Evolutionary conservation across 2,888 invertebrate species (phyloP).

Genomic region (Tiphia femorata): DNA sequence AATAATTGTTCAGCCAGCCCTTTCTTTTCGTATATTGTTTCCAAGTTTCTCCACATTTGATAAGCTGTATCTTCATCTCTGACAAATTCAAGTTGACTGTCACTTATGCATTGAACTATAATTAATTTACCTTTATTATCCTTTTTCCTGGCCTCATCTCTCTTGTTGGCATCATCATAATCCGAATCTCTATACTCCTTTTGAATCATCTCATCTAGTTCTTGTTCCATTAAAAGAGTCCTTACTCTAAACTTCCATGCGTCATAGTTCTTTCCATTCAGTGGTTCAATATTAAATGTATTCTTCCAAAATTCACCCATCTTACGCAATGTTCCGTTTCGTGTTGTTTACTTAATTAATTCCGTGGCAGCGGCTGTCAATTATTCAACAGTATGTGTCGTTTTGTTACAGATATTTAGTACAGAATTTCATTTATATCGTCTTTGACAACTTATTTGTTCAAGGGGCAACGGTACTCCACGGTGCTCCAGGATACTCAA

Average conservation of each 20-base stretch:
- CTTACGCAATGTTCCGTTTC: too few species aligned
- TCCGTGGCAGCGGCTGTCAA: too few species aligned
- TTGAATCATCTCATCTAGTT: constrained; percentile 28
- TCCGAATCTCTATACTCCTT: not conserved
- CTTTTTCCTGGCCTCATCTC: not conserved
- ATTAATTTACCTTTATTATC: constrained; percentile 40
- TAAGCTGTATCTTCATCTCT: constrained; percentile 42
- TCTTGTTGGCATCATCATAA: constrained; percentile 3
- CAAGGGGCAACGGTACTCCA: too few species aligned
- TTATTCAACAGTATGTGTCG: too few species aligned
- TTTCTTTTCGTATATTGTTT: constrained; percentile 41
- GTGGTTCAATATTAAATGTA: constrained; percentile 28
- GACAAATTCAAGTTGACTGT: constrained; percentile 43
- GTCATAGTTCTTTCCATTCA: constrained; percentile 30
- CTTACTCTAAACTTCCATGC: constrained; percentile 37
- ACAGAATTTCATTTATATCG: too few species aligned
- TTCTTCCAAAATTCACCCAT: constrained; percentile 4
- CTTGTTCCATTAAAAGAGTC: constrained; percentile 27
- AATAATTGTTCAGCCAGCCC: constrained; percentile 43
- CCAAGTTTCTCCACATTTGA: constrained; percentile 45
- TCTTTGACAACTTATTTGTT: too few species aligned
- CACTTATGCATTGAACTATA: constrained; percentile 42
- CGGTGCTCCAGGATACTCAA: too few species aligned
- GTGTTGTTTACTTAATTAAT: too few species aligned
- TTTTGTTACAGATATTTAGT: too few species aligned